Evolutionary conservation across 2,113 vertebrate species (phyloP).

Genomic region (Colinus virginianus): DNA sequence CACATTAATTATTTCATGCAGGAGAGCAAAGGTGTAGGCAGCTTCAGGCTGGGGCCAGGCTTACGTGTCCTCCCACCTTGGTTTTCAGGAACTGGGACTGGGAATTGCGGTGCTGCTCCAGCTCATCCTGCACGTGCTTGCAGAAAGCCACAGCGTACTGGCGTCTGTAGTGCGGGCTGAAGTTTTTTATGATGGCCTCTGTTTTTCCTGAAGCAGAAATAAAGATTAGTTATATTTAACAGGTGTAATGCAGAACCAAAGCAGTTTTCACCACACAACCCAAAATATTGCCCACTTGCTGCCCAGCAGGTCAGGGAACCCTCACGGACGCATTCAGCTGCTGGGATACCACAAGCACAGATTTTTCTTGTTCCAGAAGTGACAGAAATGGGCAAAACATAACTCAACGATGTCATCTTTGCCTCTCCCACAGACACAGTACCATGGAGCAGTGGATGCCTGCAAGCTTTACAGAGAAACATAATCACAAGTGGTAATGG

Average conservation of each 20-base stretch:
- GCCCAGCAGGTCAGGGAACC: not conserved
- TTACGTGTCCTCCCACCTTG: constrained; percentile 74
- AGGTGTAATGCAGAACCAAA: not conserved
- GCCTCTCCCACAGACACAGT: not conserved
- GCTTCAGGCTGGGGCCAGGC: not conserved
- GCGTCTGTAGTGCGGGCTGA: constrained; percentile 85
- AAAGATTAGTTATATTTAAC: not conserved
- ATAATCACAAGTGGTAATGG: not conserved
- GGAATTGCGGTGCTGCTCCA: constrained; percentile 82
- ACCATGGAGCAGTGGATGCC: not conserved
- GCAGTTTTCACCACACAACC: not conserved
- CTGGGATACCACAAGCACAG: not conserved
- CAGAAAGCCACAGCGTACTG: constrained; percentile 87
- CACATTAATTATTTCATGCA: not conserved
- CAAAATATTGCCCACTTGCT: not conserved
- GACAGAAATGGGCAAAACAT: not conserved
- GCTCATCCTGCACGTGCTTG: constrained; percentile 82
- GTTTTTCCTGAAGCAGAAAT: constrained; percentile 80
- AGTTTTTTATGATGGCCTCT: constrained; percentile 84
- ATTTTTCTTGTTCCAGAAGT: not conserved
- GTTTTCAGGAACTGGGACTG: constrained; percentile 84
- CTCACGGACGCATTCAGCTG: not conserved
- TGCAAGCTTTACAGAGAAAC: not conserved
- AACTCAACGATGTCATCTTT: not conserved
- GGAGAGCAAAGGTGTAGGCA: not conserved